Evolutionary conservation across 2,797 vertebrate species (phyloP), one percentile per base, ranked within the genome.

Genomic region (Xiphorhynchus erythropygius): DNA sequence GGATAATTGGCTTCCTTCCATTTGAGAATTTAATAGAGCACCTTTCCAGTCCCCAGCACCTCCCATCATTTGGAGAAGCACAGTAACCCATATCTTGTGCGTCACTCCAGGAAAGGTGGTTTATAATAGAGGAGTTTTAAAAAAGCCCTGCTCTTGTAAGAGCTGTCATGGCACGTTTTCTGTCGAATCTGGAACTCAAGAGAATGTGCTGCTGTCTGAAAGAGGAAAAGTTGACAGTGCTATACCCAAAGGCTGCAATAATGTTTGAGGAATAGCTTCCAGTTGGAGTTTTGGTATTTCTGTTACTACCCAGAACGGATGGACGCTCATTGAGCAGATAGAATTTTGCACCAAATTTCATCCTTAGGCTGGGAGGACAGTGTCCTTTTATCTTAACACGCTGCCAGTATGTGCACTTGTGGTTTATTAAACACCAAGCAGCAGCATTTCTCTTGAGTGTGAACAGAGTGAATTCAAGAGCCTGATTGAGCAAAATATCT

Each of bases 1-100:
- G 52, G 67, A 70, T 93, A 96, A 91, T 93, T 93, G 83, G 76
- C 87, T 91, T 94, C 77, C 49, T 93, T 86, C 87, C 84, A 74
- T 84, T 67, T 86, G 83, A 90, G 74, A 70, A 86, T 88, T 94
- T 91, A 86, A 73, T 22, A 60, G 80, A 88, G 80, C 79, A 84
- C 87, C 83, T 82, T 84, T 57, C 63, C 56, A 68, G 83, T 73
- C 44, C 52, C 47, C 83, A 79, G 67, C 76, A 90, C 59, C 59
- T 88, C 69, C 55, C 14, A 3, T 78, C 77, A 35, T 91, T 90
- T 93, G 69, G 47, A 92, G 73, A 49, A 90, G 87, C 91, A 88
- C 76, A 76, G 91, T 95, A 91, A 94, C 91, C 63, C 33, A 3
- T 42, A 88, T 93, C 70, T 79, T 53, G 30, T 87, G 70, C 4